Conservation (phyloP, 2,113 vertebrate species). For the Lasiurus borealis region DNA sequence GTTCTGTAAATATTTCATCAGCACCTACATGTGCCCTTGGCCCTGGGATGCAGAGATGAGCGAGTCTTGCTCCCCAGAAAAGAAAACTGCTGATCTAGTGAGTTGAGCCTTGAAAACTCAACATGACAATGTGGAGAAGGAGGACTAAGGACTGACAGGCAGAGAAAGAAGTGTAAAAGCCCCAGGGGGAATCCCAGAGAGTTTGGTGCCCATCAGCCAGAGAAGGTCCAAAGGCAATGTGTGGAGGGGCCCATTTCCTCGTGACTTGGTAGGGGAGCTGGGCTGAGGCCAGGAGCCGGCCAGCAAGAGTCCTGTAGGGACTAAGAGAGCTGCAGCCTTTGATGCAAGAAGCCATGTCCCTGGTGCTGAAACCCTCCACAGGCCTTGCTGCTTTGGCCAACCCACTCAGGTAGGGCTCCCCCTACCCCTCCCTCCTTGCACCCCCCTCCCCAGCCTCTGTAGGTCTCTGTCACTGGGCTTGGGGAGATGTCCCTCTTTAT, state of each 20-base stretch:
- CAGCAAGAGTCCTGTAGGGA: not conserved
- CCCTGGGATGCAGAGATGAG: not conserved
- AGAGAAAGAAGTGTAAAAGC: not conserved
- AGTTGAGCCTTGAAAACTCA: not conserved
- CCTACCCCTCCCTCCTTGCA: too few species aligned
- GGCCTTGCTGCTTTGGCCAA: not conserved
- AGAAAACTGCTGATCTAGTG: not conserved
- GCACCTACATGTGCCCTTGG: not conserved
- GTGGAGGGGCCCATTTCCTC: not conserved
- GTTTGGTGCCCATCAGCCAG: not conserved
- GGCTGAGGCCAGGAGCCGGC: not conserved
- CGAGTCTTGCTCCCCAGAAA: not conserved
- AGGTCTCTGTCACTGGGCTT: fast-evolving
- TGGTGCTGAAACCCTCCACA: not conserved
- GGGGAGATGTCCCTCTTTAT: not conserved
- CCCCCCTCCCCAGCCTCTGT: not conserved
- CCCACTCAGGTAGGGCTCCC: not conserved
- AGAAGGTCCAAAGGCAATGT: not conserved
- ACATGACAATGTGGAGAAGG: not conserved
- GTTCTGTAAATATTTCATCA: not conserved
- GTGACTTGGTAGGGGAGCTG: not conserved
- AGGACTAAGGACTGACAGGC: not conserved
- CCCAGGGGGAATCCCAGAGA: not conserved
- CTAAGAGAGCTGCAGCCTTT: not conserved
- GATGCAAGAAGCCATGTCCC: not conserved